Conservation (phyloP, 2,888 invertebrate species). For the Serrognathus titanus region DNA sequence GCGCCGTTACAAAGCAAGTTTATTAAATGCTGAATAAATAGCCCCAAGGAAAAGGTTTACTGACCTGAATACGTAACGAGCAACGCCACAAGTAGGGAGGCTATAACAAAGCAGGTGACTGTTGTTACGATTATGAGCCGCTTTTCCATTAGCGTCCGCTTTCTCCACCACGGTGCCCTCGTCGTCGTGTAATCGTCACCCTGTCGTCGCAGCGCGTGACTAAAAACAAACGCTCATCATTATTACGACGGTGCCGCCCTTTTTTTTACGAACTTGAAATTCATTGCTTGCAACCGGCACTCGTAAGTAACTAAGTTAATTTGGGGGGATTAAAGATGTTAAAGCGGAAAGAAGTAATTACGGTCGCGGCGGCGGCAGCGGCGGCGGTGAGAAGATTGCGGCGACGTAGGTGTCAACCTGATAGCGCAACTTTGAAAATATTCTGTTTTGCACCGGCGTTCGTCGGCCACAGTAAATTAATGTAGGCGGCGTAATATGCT, state of each 20-base stretch:
- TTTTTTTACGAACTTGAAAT: slow-evolving; percentile 14
- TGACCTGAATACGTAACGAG: slow-evolving; percentile 30
- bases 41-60: slow-evolving; percentile 10
- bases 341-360: slow-evolving; percentile 21
- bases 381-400: background rate
- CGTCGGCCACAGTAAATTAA: background rate
- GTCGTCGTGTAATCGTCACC: slow-evolving; percentile 9
- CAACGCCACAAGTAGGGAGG: slow-evolving; percentile 25
- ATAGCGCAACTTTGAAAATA: background rate
- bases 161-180: slow-evolving; percentile 22
- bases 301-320: slow-evolving; percentile 12
- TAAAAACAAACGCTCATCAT: slow-evolving; percentile 12
- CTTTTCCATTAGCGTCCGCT: slow-evolving; percentile 26
- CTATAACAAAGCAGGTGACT: slow-evolving; percentile 23
- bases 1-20: too few relatives aligned
- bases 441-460: background rate
- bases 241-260: slow-evolving; percentile 1
- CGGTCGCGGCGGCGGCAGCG: slow-evolving; percentile 2
- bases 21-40: too few relatives aligned
- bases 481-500: slow-evolving; percentile 4
- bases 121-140: slow-evolving; percentile 22
- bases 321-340: slow-evolving; percentile 17
- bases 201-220: slow-evolving; percentile 11
- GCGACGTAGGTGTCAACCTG: background rate
- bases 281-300: background rate